These are phyloP conservation scores for Chondrosia reniformis DNA, from an alignment of 37 sponge, comb jelly and placozoan genomes.

Conservation along the genomic window DNA sequence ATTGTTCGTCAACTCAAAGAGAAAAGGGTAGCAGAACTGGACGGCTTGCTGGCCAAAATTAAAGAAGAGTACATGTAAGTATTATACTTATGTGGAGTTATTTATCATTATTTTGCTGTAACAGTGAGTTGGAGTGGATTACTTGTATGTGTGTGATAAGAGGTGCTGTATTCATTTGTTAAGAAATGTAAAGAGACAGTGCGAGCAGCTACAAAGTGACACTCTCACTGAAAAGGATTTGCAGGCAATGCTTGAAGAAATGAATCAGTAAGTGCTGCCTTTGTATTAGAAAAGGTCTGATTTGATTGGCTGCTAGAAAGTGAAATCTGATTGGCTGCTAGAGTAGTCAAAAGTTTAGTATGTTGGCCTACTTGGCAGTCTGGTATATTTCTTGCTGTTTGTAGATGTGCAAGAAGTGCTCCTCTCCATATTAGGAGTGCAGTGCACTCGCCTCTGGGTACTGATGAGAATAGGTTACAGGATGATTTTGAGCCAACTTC, in stretches of 20 bases:
- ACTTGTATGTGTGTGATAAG: slow-evolving; percentile 6
- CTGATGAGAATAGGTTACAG: not conserved
- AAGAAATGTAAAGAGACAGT: not conserved
- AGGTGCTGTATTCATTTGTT: not conserved
- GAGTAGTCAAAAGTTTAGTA: too few species aligned
- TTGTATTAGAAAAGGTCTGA: too few species aligned
- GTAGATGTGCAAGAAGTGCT: too few species aligned
- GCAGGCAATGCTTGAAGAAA: slow-evolving; percentile 1
- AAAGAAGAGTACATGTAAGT: slow-evolving; percentile 64
- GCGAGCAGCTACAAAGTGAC: not conserved
- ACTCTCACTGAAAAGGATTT: slow-evolving; percentile 2
- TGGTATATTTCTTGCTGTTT: too few species aligned
- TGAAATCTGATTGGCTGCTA: too few species aligned
- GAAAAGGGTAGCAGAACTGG: slow-evolving; percentile 75
- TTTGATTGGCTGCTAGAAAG: too few species aligned
- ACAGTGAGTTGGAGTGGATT: slow-evolving; percentile 9
- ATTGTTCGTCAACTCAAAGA: slow-evolving; percentile 78
- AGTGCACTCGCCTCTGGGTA: slow-evolving; percentile 11
- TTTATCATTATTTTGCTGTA: not conserved
- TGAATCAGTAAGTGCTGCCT: not conserved
- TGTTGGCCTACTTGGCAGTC: not conserved
- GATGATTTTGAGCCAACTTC: too few species aligned
- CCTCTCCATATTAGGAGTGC: too few species aligned
- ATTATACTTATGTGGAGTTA: not conserved
- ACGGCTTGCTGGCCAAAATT: slow-evolving; percentile 25